Evolutionary conservation across 2,797 vertebrate genomes (phyloP).

Genomic region (Sebastes itinus): DNA sequence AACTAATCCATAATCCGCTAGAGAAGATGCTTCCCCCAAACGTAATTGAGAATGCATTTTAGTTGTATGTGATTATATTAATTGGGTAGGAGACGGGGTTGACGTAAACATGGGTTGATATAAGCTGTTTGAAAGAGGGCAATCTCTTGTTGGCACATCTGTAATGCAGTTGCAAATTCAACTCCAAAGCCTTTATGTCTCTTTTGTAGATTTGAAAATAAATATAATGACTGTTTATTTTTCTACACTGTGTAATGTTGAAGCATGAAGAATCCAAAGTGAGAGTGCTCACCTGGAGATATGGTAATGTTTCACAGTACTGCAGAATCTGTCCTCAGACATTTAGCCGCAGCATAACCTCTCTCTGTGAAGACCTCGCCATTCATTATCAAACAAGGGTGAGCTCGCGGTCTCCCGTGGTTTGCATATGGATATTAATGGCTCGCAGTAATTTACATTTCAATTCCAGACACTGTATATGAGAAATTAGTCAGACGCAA

Average conservation of each 20-base stretch:
- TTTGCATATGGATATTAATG: slow-evolving; percentile 56
- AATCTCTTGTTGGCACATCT: background rate
- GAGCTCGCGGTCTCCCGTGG: background rate
- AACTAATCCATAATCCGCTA: too few relatives aligned
- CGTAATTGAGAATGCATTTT: too few relatives aligned
- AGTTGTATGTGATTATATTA: too few relatives aligned
- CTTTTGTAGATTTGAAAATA: background rate
- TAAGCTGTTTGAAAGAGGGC: background rate
- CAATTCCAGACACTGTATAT: slow-evolving; percentile 36
- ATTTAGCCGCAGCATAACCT: slow-evolving; percentile 36
- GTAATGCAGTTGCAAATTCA: background rate
- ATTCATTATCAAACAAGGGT: slow-evolving; percentile 52
- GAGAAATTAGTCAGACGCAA: slow-evolving; percentile 54
- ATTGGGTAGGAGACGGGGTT: background rate
- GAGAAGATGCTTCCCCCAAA: too few relatives aligned
- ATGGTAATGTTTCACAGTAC: slow-evolving; percentile 1
- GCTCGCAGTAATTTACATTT: slow-evolving; percentile 63
- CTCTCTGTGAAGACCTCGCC: slow-evolving; percentile 26
- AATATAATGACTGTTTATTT: background rate
- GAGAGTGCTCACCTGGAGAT: slow-evolving; percentile 4
- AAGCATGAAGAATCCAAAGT: background rate
- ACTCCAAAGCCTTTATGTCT: background rate
- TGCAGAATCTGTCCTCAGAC: slow-evolving; percentile 15
- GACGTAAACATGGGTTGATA: background rate
- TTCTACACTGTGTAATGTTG: background rate